Base-by-base conservation (phyloP, 2,888 invertebrate species). In the Harpagoxenus sublaevis region DNA sequence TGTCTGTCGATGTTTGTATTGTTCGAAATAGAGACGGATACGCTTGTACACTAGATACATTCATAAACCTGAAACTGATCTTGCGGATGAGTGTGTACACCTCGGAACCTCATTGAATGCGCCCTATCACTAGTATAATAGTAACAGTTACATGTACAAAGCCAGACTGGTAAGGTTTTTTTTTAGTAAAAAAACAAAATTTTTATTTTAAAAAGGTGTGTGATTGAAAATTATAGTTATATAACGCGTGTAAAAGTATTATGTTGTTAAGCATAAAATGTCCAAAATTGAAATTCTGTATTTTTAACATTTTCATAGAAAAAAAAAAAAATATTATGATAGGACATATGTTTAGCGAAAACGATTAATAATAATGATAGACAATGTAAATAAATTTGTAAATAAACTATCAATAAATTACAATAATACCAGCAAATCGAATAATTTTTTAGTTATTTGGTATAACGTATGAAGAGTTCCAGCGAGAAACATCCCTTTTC, bases 11-110 rank as follows among this genome's bases (percentile, higher is more conserved):
- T 81, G 60, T 81, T 73, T 74, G 60, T 48, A 81, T 78, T 78
- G 78, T 81, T 74, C 39, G 28, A 45, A 70, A 78, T 78, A 70
- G 55, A 78, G 55, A 62, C 75, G 39, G 48, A 79, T 73, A 79
- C 35, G 79, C 35, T 3, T 60, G 71, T 70, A 78, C 74, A 57
- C 48, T 35, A 48, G 42, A 73, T 74, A 48, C 42, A 60, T 81
- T 73, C 45, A 60, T 55, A 78, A 78, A 45, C 48, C n/a, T 73
- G 45, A 60, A 48, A 81, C 48, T 45, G 75, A 81, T 57, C 57
- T 57, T 68, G 35, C 60, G 23, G 2, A 39, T 51, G 15, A 23
- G 6, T 31, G n/a, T 28, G 31, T 57, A 42, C 31, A n/a, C 45
- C 28, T 23, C 23, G 60, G 5, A 74, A 73, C 3, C 28, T 60